These are phyloP conservation scores for Protosalanx chinensis DNA, from an alignment of 2,797 vertebrate species.

Conservation along the genomic window DNA sequence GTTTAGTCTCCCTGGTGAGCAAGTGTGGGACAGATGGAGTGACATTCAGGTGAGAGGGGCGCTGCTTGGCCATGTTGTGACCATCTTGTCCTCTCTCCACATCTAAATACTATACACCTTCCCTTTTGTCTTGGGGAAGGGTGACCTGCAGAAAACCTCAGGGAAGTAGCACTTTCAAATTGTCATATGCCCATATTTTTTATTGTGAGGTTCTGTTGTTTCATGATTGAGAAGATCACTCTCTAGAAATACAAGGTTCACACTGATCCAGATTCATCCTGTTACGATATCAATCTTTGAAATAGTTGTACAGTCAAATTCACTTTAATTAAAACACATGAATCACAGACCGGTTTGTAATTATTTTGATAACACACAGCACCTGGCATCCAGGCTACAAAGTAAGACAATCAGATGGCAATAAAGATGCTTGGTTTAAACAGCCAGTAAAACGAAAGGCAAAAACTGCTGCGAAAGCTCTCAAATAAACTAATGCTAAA, in stretches of 20 bases:
- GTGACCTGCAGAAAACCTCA: background rate
- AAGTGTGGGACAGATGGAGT: slow-evolving; percentile 23
- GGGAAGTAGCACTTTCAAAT: background rate
- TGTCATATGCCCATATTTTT: background rate
- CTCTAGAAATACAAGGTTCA: no score
- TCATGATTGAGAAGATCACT: no score
- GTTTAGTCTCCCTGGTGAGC: slow-evolving; percentile 20
- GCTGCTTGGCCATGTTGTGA: slow-evolving; percentile 6
- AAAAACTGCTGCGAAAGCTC: slow-evolving; percentile 21
- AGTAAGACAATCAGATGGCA: slow-evolving; percentile 35
- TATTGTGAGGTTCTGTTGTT: background rate
- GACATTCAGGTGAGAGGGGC: slow-evolving; percentile 18
- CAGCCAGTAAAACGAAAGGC: slow-evolving; percentile 28
- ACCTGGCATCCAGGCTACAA: slow-evolving; percentile 16
- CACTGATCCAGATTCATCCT: no score
- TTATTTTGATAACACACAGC: slow-evolving; percentile 27
- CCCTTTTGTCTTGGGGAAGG: background rate
- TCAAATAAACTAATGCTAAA: no score
- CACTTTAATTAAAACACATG: no score
- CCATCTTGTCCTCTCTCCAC: slow-evolving; percentile 21
- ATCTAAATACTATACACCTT: slow-evolving; percentile 27
- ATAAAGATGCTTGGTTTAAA: slow-evolving; percentile 42
- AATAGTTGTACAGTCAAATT: no score
- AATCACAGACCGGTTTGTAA: slow-evolving; percentile 31
- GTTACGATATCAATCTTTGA: no score